phyloP scores from a whole-genome alignment of 1,140 invertebrate species.

The Leptopilina boulardi region DNA sequence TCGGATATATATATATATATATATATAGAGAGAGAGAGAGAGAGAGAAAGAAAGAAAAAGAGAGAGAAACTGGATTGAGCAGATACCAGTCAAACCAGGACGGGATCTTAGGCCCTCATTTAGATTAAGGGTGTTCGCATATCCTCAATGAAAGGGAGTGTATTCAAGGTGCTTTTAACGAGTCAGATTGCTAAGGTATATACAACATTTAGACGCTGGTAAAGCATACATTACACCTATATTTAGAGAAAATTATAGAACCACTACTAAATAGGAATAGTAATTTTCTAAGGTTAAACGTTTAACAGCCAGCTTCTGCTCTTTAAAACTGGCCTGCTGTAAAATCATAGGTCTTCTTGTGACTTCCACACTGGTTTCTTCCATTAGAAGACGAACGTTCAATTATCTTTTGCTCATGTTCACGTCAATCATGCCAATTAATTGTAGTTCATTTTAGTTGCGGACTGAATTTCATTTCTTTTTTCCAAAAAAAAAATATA shows the following conservation, averaged over 20 bases:
- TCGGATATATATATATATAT: too few relatives aligned
- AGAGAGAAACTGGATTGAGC: neutral
- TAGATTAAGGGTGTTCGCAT: slow-evolving; percentile 20
- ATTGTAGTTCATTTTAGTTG: slow-evolving; percentile 47
- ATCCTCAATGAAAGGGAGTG: slow-evolving; percentile 9
- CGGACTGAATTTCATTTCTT: neutral
- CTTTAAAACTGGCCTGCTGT: slow-evolving; percentile 5
- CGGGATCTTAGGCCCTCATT: neutral
- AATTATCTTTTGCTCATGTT: slow-evolving; percentile 62
- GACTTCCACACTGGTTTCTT: neutral
- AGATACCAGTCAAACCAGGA: slow-evolving; percentile 21
- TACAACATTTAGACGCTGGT: slow-evolving; percentile 1
- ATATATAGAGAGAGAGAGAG: too few relatives aligned
- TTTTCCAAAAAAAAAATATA: too few relatives aligned
- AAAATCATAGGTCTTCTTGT: slow-evolving; percentile 6
- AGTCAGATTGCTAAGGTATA: slow-evolving; percentile 16
- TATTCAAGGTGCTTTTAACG: slow-evolving; percentile 14
- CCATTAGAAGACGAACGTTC: slow-evolving; percentile 48
- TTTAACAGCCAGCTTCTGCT: slow-evolving; percentile 19
- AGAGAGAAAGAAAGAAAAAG: neutral
- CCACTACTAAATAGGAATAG: slow-evolving; percentile 19
- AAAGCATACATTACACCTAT: slow-evolving; percentile 24
- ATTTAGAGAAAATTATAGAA: slow-evolving; percentile 19
- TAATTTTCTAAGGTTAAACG: slow-evolving; percentile 22
- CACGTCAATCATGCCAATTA: slow-evolving; percentile 47